Conservation (phyloP, 2,888 invertebrate genomes). For the Serrognathus titanus region DNA sequence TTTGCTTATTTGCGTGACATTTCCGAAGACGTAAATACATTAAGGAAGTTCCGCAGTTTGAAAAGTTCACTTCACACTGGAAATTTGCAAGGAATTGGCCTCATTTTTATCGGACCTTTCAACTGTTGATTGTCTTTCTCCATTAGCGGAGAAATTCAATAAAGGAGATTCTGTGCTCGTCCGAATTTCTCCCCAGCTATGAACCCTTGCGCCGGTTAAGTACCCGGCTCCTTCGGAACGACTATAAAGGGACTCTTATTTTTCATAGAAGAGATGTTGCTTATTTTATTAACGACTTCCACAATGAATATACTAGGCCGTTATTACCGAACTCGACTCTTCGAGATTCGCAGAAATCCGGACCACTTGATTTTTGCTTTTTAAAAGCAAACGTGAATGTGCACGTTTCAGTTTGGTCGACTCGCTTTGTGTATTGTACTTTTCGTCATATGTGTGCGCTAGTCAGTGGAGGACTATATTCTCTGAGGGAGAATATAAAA, state of each 20-base stretch:
- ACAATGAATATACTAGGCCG: too few relatives aligned
- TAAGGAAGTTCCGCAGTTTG: too few relatives aligned
- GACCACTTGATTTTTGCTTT: too few relatives aligned
- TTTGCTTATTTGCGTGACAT: too few relatives aligned
- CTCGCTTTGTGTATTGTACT: constrained; percentile 13
- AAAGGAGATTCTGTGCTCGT: constrained; percentile 6
- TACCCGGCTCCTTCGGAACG: too few relatives aligned
- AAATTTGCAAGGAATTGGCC: too few relatives aligned
- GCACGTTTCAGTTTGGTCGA: constrained; percentile 11
- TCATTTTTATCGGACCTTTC: neutral
- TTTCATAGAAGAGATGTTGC: constrained; percentile 1
- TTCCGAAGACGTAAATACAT: too few relatives aligned
- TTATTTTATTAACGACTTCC: constrained; percentile 8
- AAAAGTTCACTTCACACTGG: too few relatives aligned
- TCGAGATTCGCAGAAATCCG: too few relatives aligned
- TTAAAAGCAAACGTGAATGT: neutral
- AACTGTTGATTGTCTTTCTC: constrained; percentile 13
- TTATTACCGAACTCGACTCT: too few relatives aligned
- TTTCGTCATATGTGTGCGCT: constrained; percentile 15
- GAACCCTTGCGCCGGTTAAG: constrained; percentile 1
- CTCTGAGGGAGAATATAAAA: constrained; percentile 13
- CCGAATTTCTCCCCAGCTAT: constrained; percentile 7
- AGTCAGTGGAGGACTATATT: constrained; percentile 7
- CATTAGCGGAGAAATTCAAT: constrained; percentile 13
- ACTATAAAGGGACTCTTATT: too few relatives aligned